phyloP scores from a whole-genome alignment of 2,113 vertebrate genomes.

The Tauraco erythrolophus region DNA sequence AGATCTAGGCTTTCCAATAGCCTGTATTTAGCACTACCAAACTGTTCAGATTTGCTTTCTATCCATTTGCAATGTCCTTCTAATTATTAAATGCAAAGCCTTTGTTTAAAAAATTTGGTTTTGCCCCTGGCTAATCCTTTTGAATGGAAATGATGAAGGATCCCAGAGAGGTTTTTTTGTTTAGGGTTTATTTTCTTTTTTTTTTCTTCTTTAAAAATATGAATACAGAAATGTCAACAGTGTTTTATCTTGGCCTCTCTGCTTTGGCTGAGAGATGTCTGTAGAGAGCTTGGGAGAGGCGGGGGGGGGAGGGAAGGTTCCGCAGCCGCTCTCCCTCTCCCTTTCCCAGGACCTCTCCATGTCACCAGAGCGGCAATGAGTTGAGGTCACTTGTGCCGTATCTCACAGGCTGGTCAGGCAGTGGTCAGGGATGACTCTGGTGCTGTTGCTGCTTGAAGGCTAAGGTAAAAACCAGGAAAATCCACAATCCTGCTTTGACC shows the following conservation, averaged over 20 bases:
- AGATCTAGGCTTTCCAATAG: conserved; percentile 2
- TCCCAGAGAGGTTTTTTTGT: not conserved
- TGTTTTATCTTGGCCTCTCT: not conserved
- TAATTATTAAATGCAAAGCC: conserved; percentile 17
- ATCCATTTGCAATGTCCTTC: conserved; percentile 47
- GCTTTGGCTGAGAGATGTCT: not conserved
- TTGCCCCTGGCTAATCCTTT: not conserved
- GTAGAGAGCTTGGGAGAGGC: not conserved
- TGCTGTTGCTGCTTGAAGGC: not conserved
- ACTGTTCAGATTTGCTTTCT: conserved; percentile 32
- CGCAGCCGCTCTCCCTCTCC: not conserved
- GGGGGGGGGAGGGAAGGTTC: not conserved
- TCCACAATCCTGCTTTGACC: not conserved
- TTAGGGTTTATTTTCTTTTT: no score
- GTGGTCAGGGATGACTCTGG: not conserved
- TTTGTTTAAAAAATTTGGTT: conserved; percentile 19
- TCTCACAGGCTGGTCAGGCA: not conserved
- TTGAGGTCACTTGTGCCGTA: not conserved
- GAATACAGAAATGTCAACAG: not conserved
- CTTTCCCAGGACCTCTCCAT: not conserved
- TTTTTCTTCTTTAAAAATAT: not conserved
- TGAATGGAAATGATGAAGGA: not conserved
- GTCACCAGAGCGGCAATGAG: accelerated
- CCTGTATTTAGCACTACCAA: not conserved
- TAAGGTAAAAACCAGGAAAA: not conserved